A percentile compares a stretch with the other conserved stretches of the same genome.
phyloP scores from a whole-genome alignment of 2,113 vertebrate species.

The Craseonycteris thonglongyai region DNA sequence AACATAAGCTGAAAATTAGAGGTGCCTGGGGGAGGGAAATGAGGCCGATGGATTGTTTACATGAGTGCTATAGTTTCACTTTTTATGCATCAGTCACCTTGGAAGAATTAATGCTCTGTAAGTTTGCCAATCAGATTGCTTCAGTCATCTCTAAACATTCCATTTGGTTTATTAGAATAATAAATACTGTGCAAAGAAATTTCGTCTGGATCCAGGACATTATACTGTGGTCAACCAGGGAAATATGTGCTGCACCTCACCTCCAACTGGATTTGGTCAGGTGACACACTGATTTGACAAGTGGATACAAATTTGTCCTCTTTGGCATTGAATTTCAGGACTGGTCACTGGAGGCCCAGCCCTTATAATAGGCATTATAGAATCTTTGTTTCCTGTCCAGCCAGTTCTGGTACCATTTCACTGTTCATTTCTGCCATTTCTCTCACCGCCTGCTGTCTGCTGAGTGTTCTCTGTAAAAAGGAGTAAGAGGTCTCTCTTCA shows the following conservation, averaged over 20 bases:
- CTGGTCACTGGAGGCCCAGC: background rate
- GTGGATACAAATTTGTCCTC: background rate
- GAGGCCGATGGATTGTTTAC: slow-evolving; percentile 68
- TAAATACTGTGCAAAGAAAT: slow-evolving; percentile 64
- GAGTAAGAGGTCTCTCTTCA: background rate
- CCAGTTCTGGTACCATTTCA: background rate
- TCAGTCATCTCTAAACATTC: slow-evolving; percentile 68
- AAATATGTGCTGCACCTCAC: slow-evolving; percentile 48
- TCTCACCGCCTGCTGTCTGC: background rate
- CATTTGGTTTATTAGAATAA: slow-evolving; percentile 71
- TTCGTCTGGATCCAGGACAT: slow-evolving; percentile 58
- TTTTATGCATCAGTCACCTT: slow-evolving; percentile 67
- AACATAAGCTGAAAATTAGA: slow-evolving; percentile 70
- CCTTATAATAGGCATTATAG: background rate
- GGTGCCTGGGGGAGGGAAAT: slow-evolving; percentile 60
- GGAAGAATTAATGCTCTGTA: slow-evolving; percentile 71
- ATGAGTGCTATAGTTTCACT: slow-evolving; percentile 72
- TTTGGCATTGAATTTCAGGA: background rate
- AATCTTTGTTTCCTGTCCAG: background rate
- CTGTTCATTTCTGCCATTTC: background rate
- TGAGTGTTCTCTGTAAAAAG: background rate
- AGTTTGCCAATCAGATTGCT: slow-evolving; percentile 70
- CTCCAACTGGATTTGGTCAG: background rate
- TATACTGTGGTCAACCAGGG: slow-evolving; percentile 43
- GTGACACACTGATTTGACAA: background rate